phyloP scores from a whole-genome alignment of 2,113 vertebrate species.

The Nansenia antarctica region DNA sequence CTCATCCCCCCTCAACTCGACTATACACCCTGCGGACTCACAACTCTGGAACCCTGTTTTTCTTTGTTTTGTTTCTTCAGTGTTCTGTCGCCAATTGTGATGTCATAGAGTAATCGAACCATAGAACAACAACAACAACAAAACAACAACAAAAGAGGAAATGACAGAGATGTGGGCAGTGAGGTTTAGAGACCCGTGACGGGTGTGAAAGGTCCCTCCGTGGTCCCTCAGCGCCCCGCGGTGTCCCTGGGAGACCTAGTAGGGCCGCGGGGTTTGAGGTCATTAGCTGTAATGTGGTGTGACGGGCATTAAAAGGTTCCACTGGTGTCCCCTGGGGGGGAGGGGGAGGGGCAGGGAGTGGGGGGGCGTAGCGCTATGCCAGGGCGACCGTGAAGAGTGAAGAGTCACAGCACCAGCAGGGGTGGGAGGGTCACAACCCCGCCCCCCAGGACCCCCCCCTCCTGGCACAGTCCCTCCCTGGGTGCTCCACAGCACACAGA shows the following conservation, averaged over 20 bases:
- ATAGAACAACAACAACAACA: no score
- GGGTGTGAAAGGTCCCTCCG: conserved; percentile 17
- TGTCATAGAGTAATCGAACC: conserved; percentile 26
- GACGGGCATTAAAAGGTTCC: conserved; percentile 51
- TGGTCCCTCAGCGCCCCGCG: background rate
- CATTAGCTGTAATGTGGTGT: conserved; percentile 46
- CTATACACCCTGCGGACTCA: no score
- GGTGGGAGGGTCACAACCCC: conserved; percentile 2
- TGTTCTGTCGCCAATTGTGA: conserved; percentile 3
- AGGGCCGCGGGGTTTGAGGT: conserved; percentile 31
- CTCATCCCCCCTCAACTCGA: no score
- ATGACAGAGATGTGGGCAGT: conserved; percentile 3
- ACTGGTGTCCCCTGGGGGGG: conserved; percentile 4
- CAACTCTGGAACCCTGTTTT: no score
- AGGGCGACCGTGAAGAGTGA: conserved; percentile 49
- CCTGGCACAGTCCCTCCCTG: background rate
- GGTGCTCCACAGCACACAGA: background rate
- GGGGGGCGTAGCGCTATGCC: conserved; percentile 25
- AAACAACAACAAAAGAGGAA: no score
- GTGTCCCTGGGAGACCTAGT: background rate
- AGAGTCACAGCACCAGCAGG: conserved; percentile 10
- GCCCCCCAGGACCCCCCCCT: background rate
- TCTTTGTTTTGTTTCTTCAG: no score
- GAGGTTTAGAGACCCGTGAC: conserved; percentile 1
- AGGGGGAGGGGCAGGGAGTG: no score